Conservation (phyloP, 1,140 invertebrate genomes). For the Drosophila takahashii region DNA sequence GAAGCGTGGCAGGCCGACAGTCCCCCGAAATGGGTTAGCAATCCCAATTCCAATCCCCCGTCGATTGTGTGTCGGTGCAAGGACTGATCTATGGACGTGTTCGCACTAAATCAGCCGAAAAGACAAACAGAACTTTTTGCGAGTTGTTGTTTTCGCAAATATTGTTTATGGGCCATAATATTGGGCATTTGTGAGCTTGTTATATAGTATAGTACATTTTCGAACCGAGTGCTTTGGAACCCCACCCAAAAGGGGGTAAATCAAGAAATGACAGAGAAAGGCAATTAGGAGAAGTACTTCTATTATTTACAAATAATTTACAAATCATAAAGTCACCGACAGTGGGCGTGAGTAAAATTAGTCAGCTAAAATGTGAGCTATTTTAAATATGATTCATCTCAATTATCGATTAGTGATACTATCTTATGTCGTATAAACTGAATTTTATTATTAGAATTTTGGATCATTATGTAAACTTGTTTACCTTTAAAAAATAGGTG, state of each 20-base stretch:
- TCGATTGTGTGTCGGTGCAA: conserved; percentile 6
- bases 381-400: background rate
- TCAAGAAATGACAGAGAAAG: background rate
- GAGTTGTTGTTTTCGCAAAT: conserved; percentile 1
- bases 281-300: conserved; percentile 4
- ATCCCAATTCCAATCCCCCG: background rate
- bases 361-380: background rate
- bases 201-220: background rate
- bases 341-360: conserved; percentile 1
- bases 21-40: conserved; percentile 20
- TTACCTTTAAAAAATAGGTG: too few species aligned
- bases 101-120: conserved; percentile 1
- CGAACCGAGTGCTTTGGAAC: background rate
- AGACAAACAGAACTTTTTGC: conserved; percentile 2
- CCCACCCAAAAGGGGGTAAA: conserved; percentile 4
- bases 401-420: background rate
- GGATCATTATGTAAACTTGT: too few species aligned
- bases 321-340: background rate
- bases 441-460: too few species aligned
- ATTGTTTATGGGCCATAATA: conserved; percentile 8
- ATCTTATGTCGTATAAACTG: too few species aligned
- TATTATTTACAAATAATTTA: conserved; percentile 8
- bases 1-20: conserved; percentile 18
- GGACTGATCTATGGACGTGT: conserved; percentile 16
- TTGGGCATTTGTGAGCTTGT: background rate